These are phyloP conservation scores for Pangasius krempfi DNA, from an alignment of 2,797 vertebrate genomes.

Conservation along the genomic window DNA sequence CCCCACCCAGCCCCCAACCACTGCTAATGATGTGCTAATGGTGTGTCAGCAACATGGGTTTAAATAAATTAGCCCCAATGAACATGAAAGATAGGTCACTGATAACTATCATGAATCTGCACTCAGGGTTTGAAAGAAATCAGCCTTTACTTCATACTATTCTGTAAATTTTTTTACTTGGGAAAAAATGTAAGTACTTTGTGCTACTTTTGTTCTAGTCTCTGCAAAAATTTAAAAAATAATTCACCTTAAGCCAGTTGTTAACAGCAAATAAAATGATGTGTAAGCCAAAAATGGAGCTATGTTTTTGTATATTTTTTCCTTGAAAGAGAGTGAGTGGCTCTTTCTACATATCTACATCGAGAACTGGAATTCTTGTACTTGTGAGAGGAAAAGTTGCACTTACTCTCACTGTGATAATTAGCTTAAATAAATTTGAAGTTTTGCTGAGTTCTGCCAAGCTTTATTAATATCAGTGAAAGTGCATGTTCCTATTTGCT, in stretches of 20 bases:
- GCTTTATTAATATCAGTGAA: not conserved
- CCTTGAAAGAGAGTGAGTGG: not conserved
- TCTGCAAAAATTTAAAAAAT: too few relatives aligned
- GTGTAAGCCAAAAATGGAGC: not conserved
- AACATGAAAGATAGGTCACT: not conserved
- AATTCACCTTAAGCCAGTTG: not conserved
- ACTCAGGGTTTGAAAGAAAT: not conserved
- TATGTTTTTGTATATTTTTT: not conserved
- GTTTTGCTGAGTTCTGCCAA: not conserved
- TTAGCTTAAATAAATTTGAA: not conserved
- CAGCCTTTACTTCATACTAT: not conserved
- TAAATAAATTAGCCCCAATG: constrained; percentile 5
- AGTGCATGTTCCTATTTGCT: not conserved
- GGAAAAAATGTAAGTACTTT: not conserved
- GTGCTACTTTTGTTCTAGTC: not conserved
- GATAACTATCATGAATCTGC: not conserved
- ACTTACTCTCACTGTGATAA: not conserved
- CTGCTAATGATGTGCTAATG: not conserved
- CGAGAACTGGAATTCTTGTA: not conserved
- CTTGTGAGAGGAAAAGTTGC: not conserved
- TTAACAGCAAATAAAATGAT: not conserved
- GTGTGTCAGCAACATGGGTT: not conserved
- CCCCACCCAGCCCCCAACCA: not conserved
- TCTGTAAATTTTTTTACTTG: not conserved
- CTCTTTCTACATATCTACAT: too few relatives aligned